Evolutionary conservation across 2,888 invertebrate genomes (phyloP), one percentile per base, ranked within the genome.

Genomic region (Pharmacophagus antenor): DNA sequence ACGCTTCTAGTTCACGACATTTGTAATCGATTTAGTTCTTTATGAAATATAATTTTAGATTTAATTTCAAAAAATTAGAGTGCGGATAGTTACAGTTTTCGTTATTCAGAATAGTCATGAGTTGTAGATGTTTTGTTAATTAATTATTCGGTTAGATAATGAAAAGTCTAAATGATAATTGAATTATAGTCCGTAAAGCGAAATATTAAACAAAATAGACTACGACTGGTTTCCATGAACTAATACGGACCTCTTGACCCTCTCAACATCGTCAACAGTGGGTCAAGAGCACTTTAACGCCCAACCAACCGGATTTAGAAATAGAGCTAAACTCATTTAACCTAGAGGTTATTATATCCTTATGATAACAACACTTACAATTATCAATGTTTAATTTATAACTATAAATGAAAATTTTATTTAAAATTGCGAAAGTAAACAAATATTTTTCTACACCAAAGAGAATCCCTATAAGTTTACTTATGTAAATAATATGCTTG

Each of bases 231-330:
- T 44, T 18, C 6, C 18, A 10, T 15, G 51, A 7, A 51, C 51
- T 37, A 51, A 51, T 31, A 22, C n/a, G 8, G 42, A 44, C 42
- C 42, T 10, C 20, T 44, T 44, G 42, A 44, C 42, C 42, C 42
- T 44, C 42, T 44, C 10, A 44, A 44, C 42, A 44, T 18, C 8
- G 42, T 44, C 42, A 20, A 44, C 42, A 44, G 42, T 44, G 18
- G 42, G 42, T 44, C 42, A 44, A 44, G 42, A n/a, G 42, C 18
- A 20, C 42, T 44, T 44, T 37, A 44, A 44, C 6, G 42, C 7
- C n/a, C 42, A 44, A 44, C 18, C 17, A 44, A n/a, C 18, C 18
- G n/a, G 42, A 20, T 8, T 44, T 18, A 44, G 42, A 47, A 47
- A 47, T 22, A 20, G 22, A 21, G 47, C 37, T 44, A 44, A 17